These are phyloP conservation scores for Xanthorhoe spadicearia DNA, from an alignment of 2,888 invertebrate genomes.

Conservation along the genomic window DNA sequence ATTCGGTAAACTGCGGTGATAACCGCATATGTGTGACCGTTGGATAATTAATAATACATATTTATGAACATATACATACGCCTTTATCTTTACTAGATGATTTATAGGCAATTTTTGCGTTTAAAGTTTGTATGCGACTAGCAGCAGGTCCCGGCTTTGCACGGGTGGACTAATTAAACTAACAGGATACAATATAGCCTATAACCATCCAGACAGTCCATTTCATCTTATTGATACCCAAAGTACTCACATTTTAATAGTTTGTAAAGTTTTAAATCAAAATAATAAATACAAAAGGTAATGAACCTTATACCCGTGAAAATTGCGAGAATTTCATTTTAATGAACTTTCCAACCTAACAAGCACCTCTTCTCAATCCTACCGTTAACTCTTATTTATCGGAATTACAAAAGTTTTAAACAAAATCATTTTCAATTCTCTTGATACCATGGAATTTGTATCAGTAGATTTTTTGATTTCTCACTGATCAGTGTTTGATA, in stretches of 20 bases:
- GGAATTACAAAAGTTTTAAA: conserved; percentile 22
- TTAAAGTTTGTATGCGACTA: too few species aligned
- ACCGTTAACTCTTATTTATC: conserved; percentile 11
- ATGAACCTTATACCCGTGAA: not conserved
- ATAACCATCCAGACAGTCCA: too few species aligned
- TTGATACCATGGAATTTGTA: conserved; percentile 1
- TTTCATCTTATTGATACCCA: too few species aligned
- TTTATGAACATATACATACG: too few species aligned
- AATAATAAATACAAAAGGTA: not conserved
- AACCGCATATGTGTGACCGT: too few species aligned
- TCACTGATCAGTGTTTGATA: not conserved
- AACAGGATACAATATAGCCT: too few species aligned
- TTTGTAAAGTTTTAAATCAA: not conserved
- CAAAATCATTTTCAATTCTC: conserved; percentile 16
- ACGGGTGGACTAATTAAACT: too few species aligned
- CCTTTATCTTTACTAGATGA: too few species aligned
- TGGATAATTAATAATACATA: too few species aligned
- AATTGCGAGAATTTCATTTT: conserved; percentile 8
- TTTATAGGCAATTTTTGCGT: too few species aligned
- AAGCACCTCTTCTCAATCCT: conserved; percentile 6
- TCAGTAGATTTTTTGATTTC: not conserved
- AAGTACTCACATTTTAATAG: not conserved
- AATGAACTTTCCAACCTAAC: conserved; percentile 17
- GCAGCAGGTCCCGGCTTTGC: too few species aligned
- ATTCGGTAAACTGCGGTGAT: too few species aligned